These are phyloP conservation scores for Chionis minor DNA, from an alignment of 2,113 vertebrate species.

Conservation along the genomic window DNA sequence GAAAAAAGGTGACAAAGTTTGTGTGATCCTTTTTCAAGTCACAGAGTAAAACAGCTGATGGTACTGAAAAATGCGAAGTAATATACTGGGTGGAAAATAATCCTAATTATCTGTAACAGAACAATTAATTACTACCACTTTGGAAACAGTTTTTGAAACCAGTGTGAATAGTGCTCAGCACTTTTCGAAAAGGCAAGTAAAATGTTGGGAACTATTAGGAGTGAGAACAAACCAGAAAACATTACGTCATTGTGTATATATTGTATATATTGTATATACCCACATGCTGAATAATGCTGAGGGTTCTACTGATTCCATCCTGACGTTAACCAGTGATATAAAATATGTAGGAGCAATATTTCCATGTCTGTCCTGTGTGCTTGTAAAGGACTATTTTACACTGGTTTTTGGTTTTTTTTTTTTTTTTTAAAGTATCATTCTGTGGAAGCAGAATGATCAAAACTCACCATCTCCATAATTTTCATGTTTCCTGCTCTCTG, in stretches of 20 bases:
- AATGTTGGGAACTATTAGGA: not conserved
- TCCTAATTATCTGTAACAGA: not conserved
- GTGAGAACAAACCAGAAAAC: not conserved
- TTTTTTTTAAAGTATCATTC: not conserved
- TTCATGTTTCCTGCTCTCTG: not conserved
- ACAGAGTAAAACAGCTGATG: not conserved
- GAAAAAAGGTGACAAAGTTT: not conserved
- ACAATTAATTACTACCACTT: not conserved
- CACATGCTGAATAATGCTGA: not conserved
- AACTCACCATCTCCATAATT: not conserved
- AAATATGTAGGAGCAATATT: not conserved
- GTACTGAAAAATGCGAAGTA: not conserved
- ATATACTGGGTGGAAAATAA: not conserved
- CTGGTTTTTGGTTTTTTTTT: not conserved
- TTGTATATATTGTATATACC: not conserved
- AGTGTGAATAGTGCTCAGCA: not conserved
- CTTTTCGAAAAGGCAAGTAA: not conserved
- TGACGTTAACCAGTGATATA: not conserved
- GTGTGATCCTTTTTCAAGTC: not conserved
- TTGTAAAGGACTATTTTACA: not conserved
- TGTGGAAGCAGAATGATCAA: not conserved
- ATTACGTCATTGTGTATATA: not conserved
- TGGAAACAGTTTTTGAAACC: not conserved
- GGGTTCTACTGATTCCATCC: not conserved
- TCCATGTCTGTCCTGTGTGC: not conserved